Base-by-base conservation (phyloP, 2,113 vertebrate genomes). In the Uria aalge region DNA sequence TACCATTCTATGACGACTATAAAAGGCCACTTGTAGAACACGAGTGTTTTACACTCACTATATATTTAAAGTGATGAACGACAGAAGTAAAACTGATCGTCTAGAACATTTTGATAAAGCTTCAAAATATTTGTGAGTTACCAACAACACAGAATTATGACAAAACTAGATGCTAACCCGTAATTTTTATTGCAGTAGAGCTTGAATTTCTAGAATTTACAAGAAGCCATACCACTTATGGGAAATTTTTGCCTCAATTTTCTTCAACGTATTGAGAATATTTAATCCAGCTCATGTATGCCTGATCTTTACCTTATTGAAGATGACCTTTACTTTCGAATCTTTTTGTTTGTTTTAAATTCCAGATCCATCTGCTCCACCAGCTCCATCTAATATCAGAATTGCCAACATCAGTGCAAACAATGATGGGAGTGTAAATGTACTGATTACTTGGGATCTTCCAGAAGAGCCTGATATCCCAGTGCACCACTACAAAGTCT, bases 401-500 rank as follows among this genome's bases (percentile, higher is more conserved):
- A 98, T 99, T 72, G 96, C 96, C 13, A 99, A 99, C 95, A 93
- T 99, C 94, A 99, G 97, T 26, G 43, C 94, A 43, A 98, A 95
- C 10, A 95, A 96, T 4, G 99, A 99, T 16, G 99, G 98, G 9
- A 98, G 94, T 55, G 96, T 99, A 90, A 98, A 97, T 6, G 98
- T 97, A 34, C 96, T 98, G 29, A 96, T 99, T 15, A 97, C 96
- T 55, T 99, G 99, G 99, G 99, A 98, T 24, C 91, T 99, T 57
- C 97, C 98, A 1, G 98, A 99, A 93, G 99, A 99, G 53, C 98
- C 98, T 0, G 99, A 99, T 72, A 98, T 99, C 69, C 99, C 99
- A 12, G 96, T 99, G 19, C 99, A 99, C 74, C 99, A 99, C 97
- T 99, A 99, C 97, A 99, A 99, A 95, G 98, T 99, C 19, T 99